Evolutionary conservation across 2,113 vertebrate genomes (phyloP), one percentile per base, ranked within the genome.

Genomic region (Phalacrocorax aristotelis): DNA sequence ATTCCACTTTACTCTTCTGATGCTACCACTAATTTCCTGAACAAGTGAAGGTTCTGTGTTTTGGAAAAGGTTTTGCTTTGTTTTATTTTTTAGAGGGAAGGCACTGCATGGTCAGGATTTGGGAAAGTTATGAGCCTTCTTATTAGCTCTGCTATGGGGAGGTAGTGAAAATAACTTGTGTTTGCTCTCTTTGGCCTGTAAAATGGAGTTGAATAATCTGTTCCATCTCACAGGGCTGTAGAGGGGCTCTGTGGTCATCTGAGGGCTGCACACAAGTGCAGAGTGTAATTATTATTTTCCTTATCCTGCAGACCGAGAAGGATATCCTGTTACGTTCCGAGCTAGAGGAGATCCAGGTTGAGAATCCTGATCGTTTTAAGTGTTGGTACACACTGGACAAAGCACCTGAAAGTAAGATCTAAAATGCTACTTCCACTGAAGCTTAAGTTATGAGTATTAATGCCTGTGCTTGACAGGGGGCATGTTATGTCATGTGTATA

Each of bases 351-450:
- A 98, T 99, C 71, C 97, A 98, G 95, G 98, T 95, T 6, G 98
- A 98, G 58, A 80, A 99, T 76, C 98, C 99, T 0, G 21, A 93
- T 3, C 98, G 98, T 29, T 99, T 99, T 83, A 99, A 99, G 94
- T 98, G 99, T 85, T 99, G 99, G 99, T 99, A 98, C 97, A 99
- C 99, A 0, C 42, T 99, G 84, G 99, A 99, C 98, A 98, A 48
- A 30, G 98, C 99, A 3, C 98, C 99, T 8, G 98, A 99, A 13
- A 94, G 99, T 99, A 97, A 98, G 98, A 3, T 13, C 69, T 64
- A 27, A 38, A 22, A 3, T 13, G 26, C 54, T 62, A 1, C 32
- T 64, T 52, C 7, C 3, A 26, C 65, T 60, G 61, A 23, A 74
- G 13, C 34, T 82, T 26, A 49, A 75, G 52, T 91, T 48, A 23